A percentile compares a stretch with the other conserved stretches of the same genome.
phyloP scores from a whole-genome alignment of 92 coral and sea anemone species.

The Heteractis magnifica region DNA sequence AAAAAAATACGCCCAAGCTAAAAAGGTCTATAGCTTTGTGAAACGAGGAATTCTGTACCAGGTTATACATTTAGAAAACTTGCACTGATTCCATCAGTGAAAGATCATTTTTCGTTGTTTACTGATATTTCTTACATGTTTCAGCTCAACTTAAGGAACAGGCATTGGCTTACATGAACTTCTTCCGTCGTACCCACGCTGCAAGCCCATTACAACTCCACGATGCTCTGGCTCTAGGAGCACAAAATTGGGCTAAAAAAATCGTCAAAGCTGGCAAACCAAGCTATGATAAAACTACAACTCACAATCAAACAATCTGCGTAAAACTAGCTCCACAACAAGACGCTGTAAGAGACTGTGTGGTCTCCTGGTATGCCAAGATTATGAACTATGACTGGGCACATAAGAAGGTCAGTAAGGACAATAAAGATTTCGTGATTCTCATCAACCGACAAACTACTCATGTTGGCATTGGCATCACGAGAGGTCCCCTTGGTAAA shows the following conservation, averaged over 20 bases:
- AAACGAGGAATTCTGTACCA: too few species aligned
- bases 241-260: constrained; percentile 61
- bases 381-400: constrained; percentile 79
- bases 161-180: constrained; percentile 60
- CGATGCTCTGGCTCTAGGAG: constrained; percentile 45
- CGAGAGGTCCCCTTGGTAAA: constrained; percentile 60
- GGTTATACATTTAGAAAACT: too few species aligned
- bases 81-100: too few species aligned
- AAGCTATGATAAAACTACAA: constrained; percentile 57
- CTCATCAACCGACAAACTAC: constrained; percentile 58
- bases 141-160: constrained; percentile 45
- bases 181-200: constrained; percentile 66
- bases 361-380: constrained; percentile 59
- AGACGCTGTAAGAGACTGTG: constrained; percentile 56
- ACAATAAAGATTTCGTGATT: constrained; percentile 57
- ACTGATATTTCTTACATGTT: neutral
- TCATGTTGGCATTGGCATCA: constrained; percentile 65
- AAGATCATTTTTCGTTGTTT: neutral
- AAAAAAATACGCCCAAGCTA: too few species aligned
- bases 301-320: constrained; percentile 61
- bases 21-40: too few species aligned
- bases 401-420: constrained; percentile 42
- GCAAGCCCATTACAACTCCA: constrained; percentile 66
- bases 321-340: constrained; percentile 37
- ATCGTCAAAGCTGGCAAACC: constrained; percentile 49